Conservation (phyloP, 2,797 vertebrate genomes). For the Coreius guichenoti region DNA sequence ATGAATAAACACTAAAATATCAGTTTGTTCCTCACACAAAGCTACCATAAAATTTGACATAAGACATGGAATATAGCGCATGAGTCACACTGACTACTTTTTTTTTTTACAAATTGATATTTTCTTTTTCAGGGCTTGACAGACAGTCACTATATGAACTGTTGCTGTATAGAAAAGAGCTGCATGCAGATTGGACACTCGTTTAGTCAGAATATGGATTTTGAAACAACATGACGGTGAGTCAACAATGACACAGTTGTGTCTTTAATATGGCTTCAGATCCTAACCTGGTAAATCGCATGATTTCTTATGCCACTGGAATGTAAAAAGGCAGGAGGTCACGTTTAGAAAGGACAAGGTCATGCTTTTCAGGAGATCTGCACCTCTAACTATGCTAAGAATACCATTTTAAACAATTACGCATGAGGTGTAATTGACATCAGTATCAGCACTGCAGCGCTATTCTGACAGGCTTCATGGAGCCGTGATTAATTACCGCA, state of each 20-base stretch:
- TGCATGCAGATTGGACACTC: not conserved
- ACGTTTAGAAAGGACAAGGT: constrained; percentile 58
- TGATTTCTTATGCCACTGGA: constrained; percentile 22
- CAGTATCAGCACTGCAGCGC: constrained; percentile 85
- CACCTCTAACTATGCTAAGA: constrained; percentile 66
- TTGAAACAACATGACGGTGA: not conserved
- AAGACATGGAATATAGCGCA: not conserved
- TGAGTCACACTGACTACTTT: not conserved
- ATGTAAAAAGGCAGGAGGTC: constrained; percentile 56
- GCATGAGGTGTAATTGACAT: constrained; percentile 91
- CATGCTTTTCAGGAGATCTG: constrained; percentile 65
- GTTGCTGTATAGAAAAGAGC: not conserved
- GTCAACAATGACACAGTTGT: not conserved
- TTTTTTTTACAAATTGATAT: not conserved
- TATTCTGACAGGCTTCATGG: constrained; percentile 91
- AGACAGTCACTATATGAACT: not conserved
- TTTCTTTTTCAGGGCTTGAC: not conserved
- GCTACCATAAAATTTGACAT: not conserved
- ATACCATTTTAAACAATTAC: constrained; percentile 83
- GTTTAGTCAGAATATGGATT: not conserved
- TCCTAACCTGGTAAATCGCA: not conserved
- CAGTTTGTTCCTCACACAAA: not conserved
- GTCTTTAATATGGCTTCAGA: not conserved
- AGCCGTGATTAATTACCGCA: constrained; percentile 95
- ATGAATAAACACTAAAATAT: not conserved